phyloP scores from a whole-genome alignment of 1,140 invertebrate species.

The Drosophila teissieri region DNA sequence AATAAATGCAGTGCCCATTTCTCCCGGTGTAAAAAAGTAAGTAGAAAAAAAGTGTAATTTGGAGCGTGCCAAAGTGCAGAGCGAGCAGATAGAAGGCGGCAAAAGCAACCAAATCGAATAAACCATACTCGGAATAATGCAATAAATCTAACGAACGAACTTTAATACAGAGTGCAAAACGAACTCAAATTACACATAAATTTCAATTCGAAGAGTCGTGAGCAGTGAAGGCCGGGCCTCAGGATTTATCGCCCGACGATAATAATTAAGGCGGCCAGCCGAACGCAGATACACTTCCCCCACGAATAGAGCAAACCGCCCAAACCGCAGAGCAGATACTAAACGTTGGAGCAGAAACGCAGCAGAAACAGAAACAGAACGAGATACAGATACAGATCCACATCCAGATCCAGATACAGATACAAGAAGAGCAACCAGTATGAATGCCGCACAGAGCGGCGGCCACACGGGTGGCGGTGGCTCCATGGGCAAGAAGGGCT shows the following conservation, averaged over 20 bases:
- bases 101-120: conserved; percentile 31
- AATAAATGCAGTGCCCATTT: background rate
- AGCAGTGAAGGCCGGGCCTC: background rate
- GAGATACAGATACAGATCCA: conserved; percentile 7
- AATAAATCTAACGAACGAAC: conserved; percentile 33
- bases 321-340: conserved; percentile 4
- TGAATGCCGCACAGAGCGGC: conserved; percentile 85
- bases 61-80: conserved; percentile 36
- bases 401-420: too few species aligned
- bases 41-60: conserved; percentile 5
- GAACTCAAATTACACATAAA: conserved; percentile 53
- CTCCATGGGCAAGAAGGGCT: conserved; percentile 84
- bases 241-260: conserved; percentile 56
- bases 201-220: conserved; percentile 45
- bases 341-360: background rate
- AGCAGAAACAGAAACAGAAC: conserved; percentile 9
- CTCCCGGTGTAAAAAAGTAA: conserved; percentile 4
- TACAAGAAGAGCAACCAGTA: conserved; percentile 46
- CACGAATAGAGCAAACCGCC: background rate
- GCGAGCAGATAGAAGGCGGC: background rate
- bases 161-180: conserved; percentile 19
- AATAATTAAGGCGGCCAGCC: conserved; percentile 30
- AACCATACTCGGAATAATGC: conserved; percentile 23
- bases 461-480: conserved; percentile 84
- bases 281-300: conserved; percentile 4